These are phyloP conservation scores for Luidia sarsii DNA, from an alignment of 53 echinoderm and acorn worm species.

Conservation along the genomic window DNA sequence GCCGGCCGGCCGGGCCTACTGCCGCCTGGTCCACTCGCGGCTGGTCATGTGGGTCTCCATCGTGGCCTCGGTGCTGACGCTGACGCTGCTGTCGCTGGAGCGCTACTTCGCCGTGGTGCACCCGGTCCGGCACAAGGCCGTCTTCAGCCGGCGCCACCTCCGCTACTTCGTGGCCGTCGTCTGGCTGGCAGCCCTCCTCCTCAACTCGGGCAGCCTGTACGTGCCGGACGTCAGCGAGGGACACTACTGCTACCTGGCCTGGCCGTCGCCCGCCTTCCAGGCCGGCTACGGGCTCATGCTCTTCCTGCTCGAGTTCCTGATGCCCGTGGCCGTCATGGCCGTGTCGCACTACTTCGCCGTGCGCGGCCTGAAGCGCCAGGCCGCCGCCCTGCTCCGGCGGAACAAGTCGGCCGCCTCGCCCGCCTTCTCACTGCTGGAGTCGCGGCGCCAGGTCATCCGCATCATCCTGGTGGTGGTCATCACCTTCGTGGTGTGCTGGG, in stretches of 20 bases:
- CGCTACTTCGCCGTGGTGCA: constrained; percentile 63
- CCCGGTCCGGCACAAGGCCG: constrained; percentile 47
- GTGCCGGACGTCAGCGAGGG: constrained; percentile 36
- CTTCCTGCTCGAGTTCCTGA: constrained; percentile 66
- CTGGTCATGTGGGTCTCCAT: constrained; percentile 79
- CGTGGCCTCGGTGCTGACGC: constrained; percentile 63
- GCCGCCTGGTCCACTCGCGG: constrained; percentile 57
- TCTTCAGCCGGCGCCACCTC: constrained; percentile 44
- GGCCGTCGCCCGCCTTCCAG: constrained; percentile 51
- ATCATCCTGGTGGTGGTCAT: constrained; percentile 77
- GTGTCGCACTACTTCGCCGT: constrained; percentile 62
- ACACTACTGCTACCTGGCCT: constrained; percentile 6
- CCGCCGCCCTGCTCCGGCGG: constrained; percentile 16
- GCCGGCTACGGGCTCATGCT: constrained; percentile 51
- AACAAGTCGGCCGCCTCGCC: constrained; percentile 37
- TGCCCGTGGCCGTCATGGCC: constrained; percentile 67
- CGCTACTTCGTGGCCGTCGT: constrained; percentile 39
- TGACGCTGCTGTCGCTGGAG: constrained; percentile 70
- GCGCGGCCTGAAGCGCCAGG: constrained; percentile 47
- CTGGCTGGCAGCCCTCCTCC: constrained; percentile 15
- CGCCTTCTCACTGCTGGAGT: constrained; percentile 52
- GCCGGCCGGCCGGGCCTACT: constrained; percentile 53
- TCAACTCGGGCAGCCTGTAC: constrained; percentile 61
- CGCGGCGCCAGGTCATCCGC: constrained; percentile 57
- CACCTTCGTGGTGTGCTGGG: constrained; percentile 82